Base-by-base conservation (phyloP, 2,888 invertebrate genomes). In the Apotomis turbidana region DNA sequence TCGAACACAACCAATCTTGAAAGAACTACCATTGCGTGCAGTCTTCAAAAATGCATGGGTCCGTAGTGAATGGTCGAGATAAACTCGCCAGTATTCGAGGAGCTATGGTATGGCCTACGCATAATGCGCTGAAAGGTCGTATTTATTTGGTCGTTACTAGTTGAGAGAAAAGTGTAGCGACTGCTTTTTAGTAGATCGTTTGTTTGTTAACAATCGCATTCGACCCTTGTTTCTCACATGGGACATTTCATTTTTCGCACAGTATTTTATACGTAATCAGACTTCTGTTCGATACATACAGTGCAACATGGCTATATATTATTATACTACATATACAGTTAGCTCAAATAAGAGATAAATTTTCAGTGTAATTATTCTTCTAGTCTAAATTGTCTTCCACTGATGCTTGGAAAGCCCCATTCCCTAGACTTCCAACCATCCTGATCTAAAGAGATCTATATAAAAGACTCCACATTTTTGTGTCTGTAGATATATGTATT, bases 111-210 rank as follows among this genome's bases (percentile, higher is more conserved):
- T n/a, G 27, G 55, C 8, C 4, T 4, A 12, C 27, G 49, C n/a
- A 54, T 57, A 57, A 61, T 51, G 60, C 52, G 71, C 4, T 36
- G 61, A 61, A 61, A 67, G 71, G 55, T 61, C 67, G 49, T 61
- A 51, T 71, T 61, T 70, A 70, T 70, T 38, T 71, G 60, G 55
- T 5, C n/a, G 52, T 66, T 59, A 15, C 46, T 66, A 36, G 64
- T 46, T 64, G 46, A 15, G 52, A 61, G 55, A 55, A 66, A 38
- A 60, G 71, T 66, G 59, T 61, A 49, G 55, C 55, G 46, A 60
- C 52, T 61, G 67, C 57, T 61, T 67, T 70, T 71, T 51, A 66
- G 70, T 66, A 70, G 38, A 38, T 61, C 67, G 67, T 71, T 71
- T 67, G 71, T 71, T 61, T 71, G 46, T 38, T 36, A 41, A 66